Evolutionary conservation across 1,140 invertebrate species (phyloP), one percentile per base, ranked within the genome.

Genomic region (Andricus grossulariae): DNA sequence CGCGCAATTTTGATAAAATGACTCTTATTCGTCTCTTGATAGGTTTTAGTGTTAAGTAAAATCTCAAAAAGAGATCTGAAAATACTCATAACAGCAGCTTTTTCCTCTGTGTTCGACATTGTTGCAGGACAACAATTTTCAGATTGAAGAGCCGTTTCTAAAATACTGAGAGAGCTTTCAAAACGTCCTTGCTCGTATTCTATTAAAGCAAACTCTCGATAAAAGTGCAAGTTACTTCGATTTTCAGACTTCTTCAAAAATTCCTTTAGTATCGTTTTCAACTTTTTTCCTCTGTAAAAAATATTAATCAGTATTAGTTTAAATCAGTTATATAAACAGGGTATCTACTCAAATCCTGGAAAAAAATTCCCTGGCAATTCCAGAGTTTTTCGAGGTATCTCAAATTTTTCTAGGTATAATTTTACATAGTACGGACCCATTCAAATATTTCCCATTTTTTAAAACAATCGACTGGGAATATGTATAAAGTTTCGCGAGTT

Each of bases 141-240:
- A 55, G 88, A 89, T 74, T 87, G 81, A 76, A 93, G 85, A 7
- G 91, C 88, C 2, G 90, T 93, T 85, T 92, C 87, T 10, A 93
- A 82, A 52, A 94, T 92, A 50, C 89, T 89, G 0, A 92, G 50
- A 51, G 90, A 91, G 74, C 83, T 90, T 3, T 92, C 87, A 6
- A 83, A 72, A 77, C 90, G 90, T 5, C 89, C 91, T 16, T 93
- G 86, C 86, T 94, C 93, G 51, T 88, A 86, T 86, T 95, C 93
- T 80, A 93, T 92, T 50, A 94, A 86, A n/a, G 93, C 94, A 86
- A 94, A 93, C 85, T 95, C 94, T 2, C 91, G 88, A 83, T 94
- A 95, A 74, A 93, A 93, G 79, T 91, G 87, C 50, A 93, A 82
- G 78, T 93, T 93, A 82, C 93, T 93, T 52, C 93, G 87, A 82